A percentile compares a stretch with the other conserved stretches of the same genome.
Evolutionary conservation across 2,113 vertebrate genomes (phyloP).

Genomic region (Vulpes lagopus): DNA sequence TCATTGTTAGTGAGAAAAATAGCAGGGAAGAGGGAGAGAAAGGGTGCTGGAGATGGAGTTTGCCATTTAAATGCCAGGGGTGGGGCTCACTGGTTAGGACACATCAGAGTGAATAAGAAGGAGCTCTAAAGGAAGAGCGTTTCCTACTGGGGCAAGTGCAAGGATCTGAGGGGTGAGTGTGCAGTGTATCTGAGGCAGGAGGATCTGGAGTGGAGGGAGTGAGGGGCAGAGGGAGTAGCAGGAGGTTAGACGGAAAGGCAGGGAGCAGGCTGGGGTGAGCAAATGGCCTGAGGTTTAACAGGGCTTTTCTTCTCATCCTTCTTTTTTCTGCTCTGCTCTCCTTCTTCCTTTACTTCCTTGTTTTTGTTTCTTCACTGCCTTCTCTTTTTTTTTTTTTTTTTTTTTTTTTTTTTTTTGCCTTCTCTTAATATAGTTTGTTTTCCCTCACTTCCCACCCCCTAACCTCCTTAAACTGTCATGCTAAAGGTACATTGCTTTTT

Average conservation of each 20-base stretch:
- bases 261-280: not conserved
- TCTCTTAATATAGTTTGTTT: not conserved
- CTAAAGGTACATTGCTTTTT: not conserved
- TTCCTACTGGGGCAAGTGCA: not conserved
- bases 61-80: not conserved
- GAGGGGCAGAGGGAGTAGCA: not conserved
- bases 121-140: not conserved
- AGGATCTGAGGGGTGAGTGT: not conserved
- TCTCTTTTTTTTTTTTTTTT: not conserved
- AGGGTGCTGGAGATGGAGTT: not conserved
- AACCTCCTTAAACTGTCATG: no score
- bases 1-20: not conserved
- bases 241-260: not conserved
- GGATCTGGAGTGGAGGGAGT: no score
- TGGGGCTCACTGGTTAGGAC: not conserved
- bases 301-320: no score
- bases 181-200: not conserved
- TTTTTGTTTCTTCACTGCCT: not conserved
- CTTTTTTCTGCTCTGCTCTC: not conserved
- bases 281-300: not conserved
- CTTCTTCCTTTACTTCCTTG: not conserved
- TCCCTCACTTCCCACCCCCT: not conserved
- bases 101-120: not conserved
- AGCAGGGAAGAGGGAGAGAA: not conserved
- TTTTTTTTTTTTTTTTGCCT: not conserved